phyloP scores from a whole-genome alignment of 2,797 vertebrate species.

The Remorina albescens region DNA sequence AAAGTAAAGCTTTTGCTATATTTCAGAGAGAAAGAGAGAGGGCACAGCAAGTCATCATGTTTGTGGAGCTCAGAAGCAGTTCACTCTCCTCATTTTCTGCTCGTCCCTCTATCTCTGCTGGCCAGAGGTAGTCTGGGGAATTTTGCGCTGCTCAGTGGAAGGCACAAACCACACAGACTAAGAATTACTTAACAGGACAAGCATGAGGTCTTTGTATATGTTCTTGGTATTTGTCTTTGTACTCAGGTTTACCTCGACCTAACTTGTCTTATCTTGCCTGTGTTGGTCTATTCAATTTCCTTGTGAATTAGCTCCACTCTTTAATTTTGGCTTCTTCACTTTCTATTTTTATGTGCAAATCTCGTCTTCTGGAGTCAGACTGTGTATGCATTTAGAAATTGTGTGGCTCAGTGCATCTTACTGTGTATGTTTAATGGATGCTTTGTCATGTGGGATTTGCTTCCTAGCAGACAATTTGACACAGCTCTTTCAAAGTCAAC shows the following conservation, averaged over 20 bases:
- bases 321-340: neutral
- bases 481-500: neutral
- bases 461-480: neutral
- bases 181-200: conserved; percentile 39
- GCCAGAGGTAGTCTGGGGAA: conserved; percentile 31
- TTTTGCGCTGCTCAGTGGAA: conserved; percentile 18
- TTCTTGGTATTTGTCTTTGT: conserved; percentile 20
- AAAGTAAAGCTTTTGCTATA: conserved; percentile 31
- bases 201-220: conserved; percentile 31
- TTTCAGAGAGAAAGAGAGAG: conserved; percentile 1
- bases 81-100: conserved; percentile 13
- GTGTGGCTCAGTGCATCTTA: neutral
- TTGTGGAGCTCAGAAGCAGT: conserved; percentile 23
- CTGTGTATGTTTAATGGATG: neutral
- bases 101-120: conserved; percentile 24
- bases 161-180: conserved; percentile 26
- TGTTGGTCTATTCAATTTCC: conserved; percentile 1
- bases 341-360: neutral
- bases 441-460: neutral
- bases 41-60: conserved; percentile 23
- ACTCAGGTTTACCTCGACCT: neutral
- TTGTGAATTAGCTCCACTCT: conserved; percentile 13
- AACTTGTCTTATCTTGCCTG: neutral
- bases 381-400: neutral
- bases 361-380: neutral